Base-by-base conservation (phyloP, 2,888 invertebrate species). In the Phalangium opilio region DNA sequence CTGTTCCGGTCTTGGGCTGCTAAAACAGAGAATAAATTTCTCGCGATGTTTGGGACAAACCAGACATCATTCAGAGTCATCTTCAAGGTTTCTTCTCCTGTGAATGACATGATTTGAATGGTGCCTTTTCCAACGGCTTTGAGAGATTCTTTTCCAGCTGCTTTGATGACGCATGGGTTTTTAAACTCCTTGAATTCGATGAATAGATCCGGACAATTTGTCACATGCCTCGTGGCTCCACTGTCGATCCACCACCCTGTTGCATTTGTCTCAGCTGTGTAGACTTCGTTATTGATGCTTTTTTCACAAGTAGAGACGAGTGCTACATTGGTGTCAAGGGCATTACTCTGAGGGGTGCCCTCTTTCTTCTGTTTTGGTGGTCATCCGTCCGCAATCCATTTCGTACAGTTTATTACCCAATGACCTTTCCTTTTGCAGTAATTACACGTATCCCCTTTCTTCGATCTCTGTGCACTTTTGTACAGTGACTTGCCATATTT, bases 341-440 rank as follows among this genome's bases (percentile, higher is more conserved):
- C 15, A 2, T 35, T 47, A 10, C 17, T 41, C 36, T 10, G 3
- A 2, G 3, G 1, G 4, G 10, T 33, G 8, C 11, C 8, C 19
- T 20, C 20, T 3, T 21, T 11, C 33, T 8, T 43, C 7, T 19
- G 32, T 27, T 43, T 48, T 19, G 41, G 18, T 41, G 44, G 46
- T 34, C 15, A 33, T 2, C 46, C 43, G 36, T 49, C 49, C 20
- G 33, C 43, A 27, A 7, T 38, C 48, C 47, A 44, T n/a, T 44
- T 48, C 3, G 1, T 8, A 14, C 48, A 50, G 1, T 2, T 17
- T 33, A 17, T 50, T 1, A 41, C 21, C 44, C 48, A 50, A 14
- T 44, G 48, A 3, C 41, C 50, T n/a, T 15, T 35, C 15, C 47
- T 21, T n/a, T 50, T 41, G 12, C 50, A 50, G 14, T 50, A 50